A percentile compares a stretch with the other conserved stretches of the same genome.
These are phyloP conservation scores for Electrophaes corylata DNA, from an alignment of 2,888 invertebrate species.

Conservation along the genomic window DNA sequence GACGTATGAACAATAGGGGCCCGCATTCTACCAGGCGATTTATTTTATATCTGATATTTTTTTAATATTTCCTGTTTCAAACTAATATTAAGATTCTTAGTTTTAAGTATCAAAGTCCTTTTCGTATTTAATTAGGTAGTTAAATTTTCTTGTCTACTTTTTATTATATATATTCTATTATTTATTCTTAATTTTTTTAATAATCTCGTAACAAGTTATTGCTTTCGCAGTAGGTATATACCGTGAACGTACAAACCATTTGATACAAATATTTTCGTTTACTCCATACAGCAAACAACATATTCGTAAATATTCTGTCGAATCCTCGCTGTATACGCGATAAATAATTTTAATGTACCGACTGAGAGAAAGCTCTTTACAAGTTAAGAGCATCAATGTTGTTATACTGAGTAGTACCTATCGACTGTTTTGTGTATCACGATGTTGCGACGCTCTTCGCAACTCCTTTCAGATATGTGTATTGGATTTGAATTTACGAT, in stretches of 20 bases:
- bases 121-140: too few relatives aligned
- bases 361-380: constrained; percentile 30
- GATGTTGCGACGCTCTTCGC: constrained; percentile 47
- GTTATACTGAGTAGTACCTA: constrained; percentile 27
- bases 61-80: constrained; percentile 22
- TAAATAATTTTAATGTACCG: constrained; percentile 30
- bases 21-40: constrained; percentile 53
- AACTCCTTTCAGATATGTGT: constrained; percentile 47
- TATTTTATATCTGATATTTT: constrained; percentile 35
- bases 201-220: constrained; percentile 8
- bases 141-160: too few relatives aligned
- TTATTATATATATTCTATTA: too few relatives aligned
- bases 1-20: constrained; percentile 53
- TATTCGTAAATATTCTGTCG: constrained; percentile 26
- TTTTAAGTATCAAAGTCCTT: neutral
- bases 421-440: constrained; percentile 40
- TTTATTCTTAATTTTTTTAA: too few relatives aligned
- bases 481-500: constrained; percentile 58
- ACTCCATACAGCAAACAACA: constrained; percentile 12
- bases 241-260: constrained; percentile 4
- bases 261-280: constrained; percentile 6
- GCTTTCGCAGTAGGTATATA: neutral
- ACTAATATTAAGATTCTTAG: neutral
- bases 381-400: constrained; percentile 18
- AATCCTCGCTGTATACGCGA: constrained; percentile 17